phyloP scores from a whole-genome alignment of 2,113 vertebrate species.

The Sapayoa aenigma region DNA sequence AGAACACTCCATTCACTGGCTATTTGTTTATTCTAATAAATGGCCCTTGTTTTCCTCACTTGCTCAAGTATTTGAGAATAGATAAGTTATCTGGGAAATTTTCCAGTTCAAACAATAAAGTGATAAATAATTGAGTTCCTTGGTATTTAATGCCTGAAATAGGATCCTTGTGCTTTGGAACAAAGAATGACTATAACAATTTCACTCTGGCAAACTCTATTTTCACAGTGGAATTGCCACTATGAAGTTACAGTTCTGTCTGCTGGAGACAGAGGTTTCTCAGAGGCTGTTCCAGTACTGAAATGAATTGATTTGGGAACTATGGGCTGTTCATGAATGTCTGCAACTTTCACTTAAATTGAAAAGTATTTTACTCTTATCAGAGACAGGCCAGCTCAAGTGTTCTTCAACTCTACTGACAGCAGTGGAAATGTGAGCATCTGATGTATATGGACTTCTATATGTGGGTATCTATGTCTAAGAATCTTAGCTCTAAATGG shows the following conservation, averaged over 20 bases:
- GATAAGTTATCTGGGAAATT: constrained; percentile 14
- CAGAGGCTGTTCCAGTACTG: not conserved
- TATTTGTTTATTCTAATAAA: constrained; percentile 19
- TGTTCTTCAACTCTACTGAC: not conserved
- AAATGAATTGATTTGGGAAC: constrained; percentile 28
- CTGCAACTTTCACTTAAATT: not conserved
- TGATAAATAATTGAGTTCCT: constrained; percentile 9
- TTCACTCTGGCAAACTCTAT: not conserved
- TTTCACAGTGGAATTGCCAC: not conserved
- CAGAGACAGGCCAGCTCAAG: not conserved
- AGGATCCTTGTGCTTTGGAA: not conserved
- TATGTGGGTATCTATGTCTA: accelerated
- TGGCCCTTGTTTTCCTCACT: not conserved
- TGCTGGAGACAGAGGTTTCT: not conserved
- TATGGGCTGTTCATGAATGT: not conserved
- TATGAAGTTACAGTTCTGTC: constrained; percentile 5
- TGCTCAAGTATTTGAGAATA: not conserved
- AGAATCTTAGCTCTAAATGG: not conserved
- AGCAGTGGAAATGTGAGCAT: not conserved
- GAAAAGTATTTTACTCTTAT: constrained; percentile 6
- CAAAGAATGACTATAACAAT: constrained; percentile 14
- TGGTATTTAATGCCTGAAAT: constrained; percentile 11
- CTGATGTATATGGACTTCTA: not conserved
- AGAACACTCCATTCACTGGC: not conserved
- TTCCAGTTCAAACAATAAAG: constrained; percentile 10